phyloP scores from a whole-genome alignment of 2,888 invertebrate genomes.

The Cyrtodaria siliqua region DNA sequence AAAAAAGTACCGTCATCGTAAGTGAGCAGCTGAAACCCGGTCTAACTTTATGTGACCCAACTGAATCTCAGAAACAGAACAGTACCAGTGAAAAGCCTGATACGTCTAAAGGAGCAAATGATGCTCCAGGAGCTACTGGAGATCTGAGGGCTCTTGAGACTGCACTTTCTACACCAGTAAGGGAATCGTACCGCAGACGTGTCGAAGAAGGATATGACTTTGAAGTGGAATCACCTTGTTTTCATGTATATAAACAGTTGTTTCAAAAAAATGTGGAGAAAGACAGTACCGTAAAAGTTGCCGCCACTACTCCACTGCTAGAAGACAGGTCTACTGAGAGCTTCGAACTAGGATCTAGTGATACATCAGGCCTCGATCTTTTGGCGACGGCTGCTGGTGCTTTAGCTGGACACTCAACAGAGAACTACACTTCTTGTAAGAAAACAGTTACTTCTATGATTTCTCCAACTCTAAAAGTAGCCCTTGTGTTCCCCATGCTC shows the following conservation, averaged over 20 bases:
- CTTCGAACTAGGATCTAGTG: too few species aligned
- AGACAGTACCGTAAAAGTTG: too few species aligned
- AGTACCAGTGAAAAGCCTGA: too few species aligned
- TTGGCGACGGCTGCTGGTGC: too few species aligned
- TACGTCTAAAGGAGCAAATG: background rate
- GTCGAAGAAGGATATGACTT: constrained; percentile 25
- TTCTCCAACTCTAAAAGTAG: too few species aligned
- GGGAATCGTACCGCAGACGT: constrained; percentile 15
- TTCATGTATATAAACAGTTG: too few species aligned
- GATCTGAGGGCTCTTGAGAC: constrained; percentile 21
- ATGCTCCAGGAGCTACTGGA: background rate
- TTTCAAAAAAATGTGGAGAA: too few species aligned
- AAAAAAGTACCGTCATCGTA: background rate
- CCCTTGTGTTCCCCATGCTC: background rate
- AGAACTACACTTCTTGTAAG: background rate
- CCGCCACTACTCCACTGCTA: too few species aligned
- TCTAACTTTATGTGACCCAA: background rate
- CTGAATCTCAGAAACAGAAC: too few species aligned
- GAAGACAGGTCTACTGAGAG: background rate
- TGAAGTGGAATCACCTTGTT: constrained; percentile 26
- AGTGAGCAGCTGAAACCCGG: constrained; percentile 15
- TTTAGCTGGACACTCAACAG: background rate
- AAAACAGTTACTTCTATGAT: too few species aligned
- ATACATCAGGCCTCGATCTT: too few species aligned
- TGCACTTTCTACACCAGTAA: constrained; percentile 23